A percentile compares a stretch with the other conserved stretches of the same genome.
phyloP scores from a whole-genome alignment of 1,140 invertebrate species.

The Tachypleus tridentatus region DNA sequence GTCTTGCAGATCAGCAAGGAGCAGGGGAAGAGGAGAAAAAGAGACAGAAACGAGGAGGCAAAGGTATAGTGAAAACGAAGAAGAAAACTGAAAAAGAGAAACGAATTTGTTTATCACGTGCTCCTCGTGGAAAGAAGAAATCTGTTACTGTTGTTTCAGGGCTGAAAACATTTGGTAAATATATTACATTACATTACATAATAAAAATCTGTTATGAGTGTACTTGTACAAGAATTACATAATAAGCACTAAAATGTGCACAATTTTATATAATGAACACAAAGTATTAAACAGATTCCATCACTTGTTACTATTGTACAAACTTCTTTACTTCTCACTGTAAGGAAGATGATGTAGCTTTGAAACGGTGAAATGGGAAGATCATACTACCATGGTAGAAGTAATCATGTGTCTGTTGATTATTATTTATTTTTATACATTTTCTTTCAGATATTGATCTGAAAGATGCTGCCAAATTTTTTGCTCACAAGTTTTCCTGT shows the following conservation, averaged over 20 bases:
- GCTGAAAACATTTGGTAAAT: constrained; percentile 71
- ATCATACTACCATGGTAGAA: no score
- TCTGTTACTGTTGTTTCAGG: constrained; percentile 70
- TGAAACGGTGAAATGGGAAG: no score
- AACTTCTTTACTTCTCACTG: no score
- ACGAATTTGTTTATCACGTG: constrained; percentile 66
- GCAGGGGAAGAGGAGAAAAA: constrained; percentile 80
- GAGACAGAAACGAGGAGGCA: constrained; percentile 76
- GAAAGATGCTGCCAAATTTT: constrained; percentile 96
- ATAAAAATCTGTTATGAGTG: no score
- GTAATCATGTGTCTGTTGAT: background rate
- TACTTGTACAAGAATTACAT: background rate
- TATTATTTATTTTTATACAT: constrained; percentile 12
- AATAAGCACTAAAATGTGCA: background rate
- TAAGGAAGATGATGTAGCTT: no score
- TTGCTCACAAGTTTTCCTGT: constrained; percentile 95
- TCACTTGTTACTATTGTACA: background rate
- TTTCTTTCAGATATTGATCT: constrained; percentile 76
- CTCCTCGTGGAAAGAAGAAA: constrained; percentile 96
- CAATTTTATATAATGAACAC: background rate
- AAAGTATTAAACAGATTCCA: constrained; percentile 1
- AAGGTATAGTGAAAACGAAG: constrained; percentile 74
- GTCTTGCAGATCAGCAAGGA: constrained; percentile 32
- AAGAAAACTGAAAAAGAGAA: constrained; percentile 66
- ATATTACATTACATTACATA: background rate